Conservation (phyloP, 2,797 vertebrate genomes). For the Vespertilio murinus region DNA sequence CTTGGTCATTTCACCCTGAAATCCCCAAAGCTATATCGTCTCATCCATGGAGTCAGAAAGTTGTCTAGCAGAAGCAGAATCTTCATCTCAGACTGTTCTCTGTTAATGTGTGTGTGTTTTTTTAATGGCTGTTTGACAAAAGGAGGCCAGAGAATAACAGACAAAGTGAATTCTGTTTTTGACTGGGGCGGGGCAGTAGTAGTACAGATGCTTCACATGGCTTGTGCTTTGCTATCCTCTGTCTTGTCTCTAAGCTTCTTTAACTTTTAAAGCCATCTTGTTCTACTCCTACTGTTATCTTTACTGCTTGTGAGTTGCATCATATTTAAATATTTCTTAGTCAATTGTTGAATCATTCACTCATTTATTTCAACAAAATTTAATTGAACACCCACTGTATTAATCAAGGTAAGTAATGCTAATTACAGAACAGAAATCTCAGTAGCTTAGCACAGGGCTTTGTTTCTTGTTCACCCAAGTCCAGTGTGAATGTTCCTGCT, state of each 20-base stretch:
- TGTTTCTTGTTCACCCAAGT: neutral
- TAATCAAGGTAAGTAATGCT: neutral
- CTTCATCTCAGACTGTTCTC: neutral
- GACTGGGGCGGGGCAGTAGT: neutral
- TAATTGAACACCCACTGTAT: neutral
- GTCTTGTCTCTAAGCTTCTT: neutral
- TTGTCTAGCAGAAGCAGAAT: conserved; percentile 38
- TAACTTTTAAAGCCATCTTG: neutral
- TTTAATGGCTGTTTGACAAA: neutral
- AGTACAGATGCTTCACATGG: neutral
- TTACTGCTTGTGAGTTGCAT: neutral
- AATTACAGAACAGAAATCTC: neutral
- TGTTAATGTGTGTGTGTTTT: neutral
- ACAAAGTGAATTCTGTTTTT: neutral
- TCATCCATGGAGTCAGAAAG: neutral
- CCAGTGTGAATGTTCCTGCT: neutral
- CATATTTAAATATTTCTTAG: neutral
- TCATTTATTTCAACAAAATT: neutral
- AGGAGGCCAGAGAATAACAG: neutral
- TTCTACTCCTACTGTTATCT: neutral
- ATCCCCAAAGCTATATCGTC: neutral
- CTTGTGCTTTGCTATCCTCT: neutral
- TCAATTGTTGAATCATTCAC: neutral
- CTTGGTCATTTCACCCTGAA: neutral
- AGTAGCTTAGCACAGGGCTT: neutral